Base-by-base conservation (phyloP, 2,113 vertebrate genomes). In the Onychostruthus taczanowskii region DNA sequence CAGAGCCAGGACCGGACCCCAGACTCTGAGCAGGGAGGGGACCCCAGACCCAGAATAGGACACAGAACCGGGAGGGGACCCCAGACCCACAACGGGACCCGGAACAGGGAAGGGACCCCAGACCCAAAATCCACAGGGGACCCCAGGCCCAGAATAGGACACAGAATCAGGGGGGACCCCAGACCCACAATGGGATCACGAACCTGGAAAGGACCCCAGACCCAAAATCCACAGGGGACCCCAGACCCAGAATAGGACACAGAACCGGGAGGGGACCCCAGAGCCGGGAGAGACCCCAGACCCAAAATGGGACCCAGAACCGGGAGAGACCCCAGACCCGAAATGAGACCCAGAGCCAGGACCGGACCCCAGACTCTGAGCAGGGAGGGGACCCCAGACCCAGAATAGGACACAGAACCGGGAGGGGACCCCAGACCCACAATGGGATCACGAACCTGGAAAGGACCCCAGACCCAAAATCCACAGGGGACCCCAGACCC, bases 331-430 rank as follows among this genome's bases (percentile, higher is more conserved):
- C 56, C 56, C 56, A 37, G n/a, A 59, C 2, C 33, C 22, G 24
- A 4, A 11, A 53, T 3, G 16, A 10, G 58, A 26, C 58, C 16
- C n/a, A 4, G 7, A 27, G 8, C 1, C 2, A 2, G 15, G 14
- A 24, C 4, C 4, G 14, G 55, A 56, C 55, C 55, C 55, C 49
- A 50, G 24, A 50, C 47, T 22, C 47, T 6, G 3, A 13, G 33
- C 30, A 5, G 17, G 28, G 30, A 31, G 56, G 13, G 21, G 55
- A 58, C 21, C 47, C 46, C 46, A 47, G 46, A 47, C 20, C 55
- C 55, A 23, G 21, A 58, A n/a, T 6, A 6, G 47, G 46, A 47
- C 22, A 22, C 47, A 49, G 47, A 49, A 21, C 5, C 47, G 2
- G 47, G 22, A n/a, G 10, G 47, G 21, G 46, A 47, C 46, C 49